Conservation (phyloP, 2,797 vertebrate species). For the Sebastolobus altivelis region DNA sequence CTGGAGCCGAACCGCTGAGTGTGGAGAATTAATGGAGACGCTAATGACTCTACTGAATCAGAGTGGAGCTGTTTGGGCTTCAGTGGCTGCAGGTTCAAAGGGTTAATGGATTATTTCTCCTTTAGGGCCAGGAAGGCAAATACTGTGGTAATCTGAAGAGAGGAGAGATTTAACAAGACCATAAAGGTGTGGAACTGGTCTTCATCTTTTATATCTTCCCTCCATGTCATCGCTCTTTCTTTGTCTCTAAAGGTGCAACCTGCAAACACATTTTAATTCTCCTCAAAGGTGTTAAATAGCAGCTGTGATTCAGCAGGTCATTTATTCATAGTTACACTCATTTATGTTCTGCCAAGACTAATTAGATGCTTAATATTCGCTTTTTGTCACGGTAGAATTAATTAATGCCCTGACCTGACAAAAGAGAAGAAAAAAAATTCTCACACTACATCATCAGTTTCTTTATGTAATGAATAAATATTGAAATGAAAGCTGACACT, state of each 20-base stretch:
- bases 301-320: slow-evolving; percentile 13
- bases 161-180: neutral
- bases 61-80: slow-evolving; percentile 20
- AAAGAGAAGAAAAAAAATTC: neutral
- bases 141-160: neutral
- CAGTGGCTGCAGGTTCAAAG: slow-evolving; percentile 48
- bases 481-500: slow-evolving; percentile 15
- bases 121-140: slow-evolving; percentile 23
- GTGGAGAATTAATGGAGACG: slow-evolving; percentile 33
- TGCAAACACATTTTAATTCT: slow-evolving; percentile 26
- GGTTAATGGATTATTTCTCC: slow-evolving; percentile 52
- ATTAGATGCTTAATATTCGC: slow-evolving; percentile 66
- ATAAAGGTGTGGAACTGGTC: neutral
- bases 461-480: slow-evolving; percentile 32
- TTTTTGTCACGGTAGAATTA: slow-evolving; percentile 57
- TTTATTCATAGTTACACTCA: slow-evolving; percentile 34
- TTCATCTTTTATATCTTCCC: neutral
- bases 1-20: slow-evolving; percentile 34
- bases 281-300: slow-evolving; percentile 5
- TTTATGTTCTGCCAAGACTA: slow-evolving; percentile 45
- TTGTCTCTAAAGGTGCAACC: neutral
- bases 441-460: slow-evolving; percentile 23
- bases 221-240: neutral
- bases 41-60: slow-evolving; percentile 54
- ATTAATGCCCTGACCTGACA: slow-evolving; percentile 45